Evolutionary conservation across 2,797 vertebrate species (phyloP).

Genomic region (Pampus argenteus): DNA sequence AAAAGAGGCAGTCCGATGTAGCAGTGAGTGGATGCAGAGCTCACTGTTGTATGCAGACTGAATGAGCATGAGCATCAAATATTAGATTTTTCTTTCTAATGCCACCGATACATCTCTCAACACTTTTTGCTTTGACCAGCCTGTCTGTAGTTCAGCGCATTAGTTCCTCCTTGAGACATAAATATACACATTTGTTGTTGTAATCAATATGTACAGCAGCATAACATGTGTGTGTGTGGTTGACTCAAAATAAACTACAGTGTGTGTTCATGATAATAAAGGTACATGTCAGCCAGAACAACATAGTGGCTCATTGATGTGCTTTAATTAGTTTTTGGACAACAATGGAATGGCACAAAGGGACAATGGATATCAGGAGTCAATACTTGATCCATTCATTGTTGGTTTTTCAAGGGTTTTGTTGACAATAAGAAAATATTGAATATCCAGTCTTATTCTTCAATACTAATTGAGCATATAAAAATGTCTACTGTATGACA

Average conservation of each 20-base stretch:
- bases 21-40: not conserved
- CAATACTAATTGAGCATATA: not conserved
- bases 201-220: too few species aligned
- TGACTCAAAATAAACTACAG: too few species aligned
- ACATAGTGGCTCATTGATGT: not conserved
- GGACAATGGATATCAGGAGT: too few species aligned
- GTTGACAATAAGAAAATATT: not conserved
- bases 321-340: not conserved
- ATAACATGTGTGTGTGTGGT: too few species aligned
- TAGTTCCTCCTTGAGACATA: too few species aligned
- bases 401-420: not conserved
- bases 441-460: not conserved
- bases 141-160: not conserved
- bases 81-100: not conserved
- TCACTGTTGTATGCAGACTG: not conserved
- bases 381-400: not conserved
- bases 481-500: not conserved
- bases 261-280: not conserved
- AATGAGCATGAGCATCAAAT: not conserved
- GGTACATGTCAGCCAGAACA: not conserved
- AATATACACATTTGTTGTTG: too few species aligned
- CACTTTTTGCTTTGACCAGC: not conserved
- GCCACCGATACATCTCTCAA: not conserved
- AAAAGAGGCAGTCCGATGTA: not conserved
- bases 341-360: not conserved